These are phyloP conservation scores for Cistogaster globosa DNA, from an alignment of 2,888 invertebrate genomes.

Conservation along the genomic window DNA sequence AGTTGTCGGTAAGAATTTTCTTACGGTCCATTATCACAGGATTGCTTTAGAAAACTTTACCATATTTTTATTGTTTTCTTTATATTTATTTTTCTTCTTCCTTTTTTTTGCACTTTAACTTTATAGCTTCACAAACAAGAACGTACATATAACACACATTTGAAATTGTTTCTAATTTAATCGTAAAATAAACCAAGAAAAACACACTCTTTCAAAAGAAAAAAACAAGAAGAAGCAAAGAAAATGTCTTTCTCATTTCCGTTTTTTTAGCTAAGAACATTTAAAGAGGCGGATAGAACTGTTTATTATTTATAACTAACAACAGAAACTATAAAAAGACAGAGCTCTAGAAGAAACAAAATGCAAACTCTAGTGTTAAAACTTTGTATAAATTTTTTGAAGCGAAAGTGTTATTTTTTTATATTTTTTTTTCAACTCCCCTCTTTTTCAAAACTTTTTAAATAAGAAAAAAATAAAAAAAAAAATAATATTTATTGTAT, in stretches of 20 bases:
- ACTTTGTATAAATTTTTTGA: conserved; percentile 48
- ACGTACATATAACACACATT: conserved; percentile 19
- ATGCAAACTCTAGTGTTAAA: conserved; percentile 25
- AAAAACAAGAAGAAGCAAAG: conserved; percentile 3
- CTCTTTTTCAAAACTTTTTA: not conserved
- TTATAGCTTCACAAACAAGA: conserved; percentile 34
- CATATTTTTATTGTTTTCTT: conserved; percentile 11
- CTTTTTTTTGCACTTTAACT: conserved; percentile 25
- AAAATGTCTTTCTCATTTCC: conserved; percentile 48
- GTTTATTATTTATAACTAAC: conserved; percentile 63
- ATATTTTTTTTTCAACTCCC: not conserved
- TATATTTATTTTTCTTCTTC: not conserved
- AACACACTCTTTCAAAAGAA: not conserved
- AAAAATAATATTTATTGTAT: conserved; percentile 5
- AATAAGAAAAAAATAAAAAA: not conserved
- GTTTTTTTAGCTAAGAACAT: conserved; percentile 52
- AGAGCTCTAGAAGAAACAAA: not conserved
- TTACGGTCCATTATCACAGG: conserved; percentile 67
- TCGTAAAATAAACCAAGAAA: conserved; percentile 48
- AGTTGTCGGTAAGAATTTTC: conserved; percentile 67
- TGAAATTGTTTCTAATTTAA: conserved; percentile 58
- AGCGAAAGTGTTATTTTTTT: conserved; percentile 20
- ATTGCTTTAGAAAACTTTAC: conserved; percentile 57
- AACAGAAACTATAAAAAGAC: not conserved
- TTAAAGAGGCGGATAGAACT: conserved; percentile 60